Base-by-base conservation (phyloP, 2,888 invertebrate genomes). In the Caenorhabditis sulstoni region DNA sequence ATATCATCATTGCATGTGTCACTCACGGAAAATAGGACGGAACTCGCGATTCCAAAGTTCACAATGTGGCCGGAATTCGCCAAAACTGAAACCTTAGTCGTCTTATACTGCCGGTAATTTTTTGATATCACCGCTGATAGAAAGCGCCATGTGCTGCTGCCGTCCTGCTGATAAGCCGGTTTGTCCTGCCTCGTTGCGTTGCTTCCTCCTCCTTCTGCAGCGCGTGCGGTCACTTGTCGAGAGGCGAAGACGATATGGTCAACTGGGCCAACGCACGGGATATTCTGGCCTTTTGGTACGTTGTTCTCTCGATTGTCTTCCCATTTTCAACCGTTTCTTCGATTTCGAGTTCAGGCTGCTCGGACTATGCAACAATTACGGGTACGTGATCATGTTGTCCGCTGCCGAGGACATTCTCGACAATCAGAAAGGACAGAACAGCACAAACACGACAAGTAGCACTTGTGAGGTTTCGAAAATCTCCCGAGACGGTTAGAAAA, bases 311-410 rank as follows among this genome's bases (percentile, higher is more conserved):
- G 35, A n/a, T 41, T 20, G 3, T 3, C 7, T 29, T 5, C 7
- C 0, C 8, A 0, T 22, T 35, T n/a, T 29, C n/a, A 55, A n/a
- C 39, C n/a, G n/a, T n/a, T n/a, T n/a, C n/a, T n/a, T n/a, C n/a
- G 0, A n/a, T 11, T 22, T 9, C 35, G 50, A 22, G 75, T 73
- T 53, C 68, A 91, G 95, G 95, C 91, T 95, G 1, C 91, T 95
- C 50, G 95, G 95, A 2, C 91, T 95, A n/a, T 94, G 94, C 90
- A 95, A 95, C 90, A 95, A 95, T 91, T 95, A 94, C 91, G 94
- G 94, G 64, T 95, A 95, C 91, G 95, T 95, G 47, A 94, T 95
- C 41, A 95, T 95, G 95, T 91, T 95, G 65, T 94, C 94, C 89
- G 95, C 95, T 3, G 95, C 95, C 0, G 93, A 94, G 90, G 95